A percentile compares a stretch with the other conserved stretches of the same genome.
Conservation (phyloP, 2,888 invertebrate genomes). For the Dolomedes plantarius region DNA sequence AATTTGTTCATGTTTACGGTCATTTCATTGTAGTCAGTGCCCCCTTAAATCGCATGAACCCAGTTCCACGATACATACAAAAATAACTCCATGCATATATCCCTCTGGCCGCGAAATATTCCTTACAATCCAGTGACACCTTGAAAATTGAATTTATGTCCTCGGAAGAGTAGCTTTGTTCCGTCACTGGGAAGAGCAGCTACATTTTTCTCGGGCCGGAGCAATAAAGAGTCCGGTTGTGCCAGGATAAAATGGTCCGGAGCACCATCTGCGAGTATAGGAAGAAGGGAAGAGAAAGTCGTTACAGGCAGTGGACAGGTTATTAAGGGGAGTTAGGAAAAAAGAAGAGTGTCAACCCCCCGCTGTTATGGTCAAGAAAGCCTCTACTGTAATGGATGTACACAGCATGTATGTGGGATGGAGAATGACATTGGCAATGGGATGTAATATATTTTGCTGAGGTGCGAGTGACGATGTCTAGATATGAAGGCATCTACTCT, state of each 20-base stretch:
- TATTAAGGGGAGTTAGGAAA: too few relatives aligned
- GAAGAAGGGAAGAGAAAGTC: slow-evolving; percentile 36
- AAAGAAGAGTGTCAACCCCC: background rate
- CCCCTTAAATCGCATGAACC: too few relatives aligned
- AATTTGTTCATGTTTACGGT: too few relatives aligned
- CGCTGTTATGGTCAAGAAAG: background rate
- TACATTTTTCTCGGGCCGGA: background rate
- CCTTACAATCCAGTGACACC: background rate
- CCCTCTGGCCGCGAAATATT: too few relatives aligned
- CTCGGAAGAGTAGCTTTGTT: background rate
- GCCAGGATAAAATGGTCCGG: background rate
- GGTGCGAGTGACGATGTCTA: background rate
- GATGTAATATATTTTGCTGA: background rate
- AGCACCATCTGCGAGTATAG: slow-evolving; percentile 35
- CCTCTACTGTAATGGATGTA: background rate
- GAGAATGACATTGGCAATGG: background rate
- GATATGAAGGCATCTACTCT: too few relatives aligned
- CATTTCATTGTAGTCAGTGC: too few relatives aligned
- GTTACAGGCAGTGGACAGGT: slow-evolving; percentile 53
- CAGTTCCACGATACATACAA: too few relatives aligned
- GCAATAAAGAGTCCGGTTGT: background rate
- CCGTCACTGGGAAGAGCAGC: background rate
- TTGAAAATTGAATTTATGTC: slow-evolving; percentile 6
- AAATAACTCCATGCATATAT: too few relatives aligned
- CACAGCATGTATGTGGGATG: background rate